Evolutionary conservation across 2,113 vertebrate genomes (phyloP).

Genomic region (Hydrolagus affinis): DNA sequence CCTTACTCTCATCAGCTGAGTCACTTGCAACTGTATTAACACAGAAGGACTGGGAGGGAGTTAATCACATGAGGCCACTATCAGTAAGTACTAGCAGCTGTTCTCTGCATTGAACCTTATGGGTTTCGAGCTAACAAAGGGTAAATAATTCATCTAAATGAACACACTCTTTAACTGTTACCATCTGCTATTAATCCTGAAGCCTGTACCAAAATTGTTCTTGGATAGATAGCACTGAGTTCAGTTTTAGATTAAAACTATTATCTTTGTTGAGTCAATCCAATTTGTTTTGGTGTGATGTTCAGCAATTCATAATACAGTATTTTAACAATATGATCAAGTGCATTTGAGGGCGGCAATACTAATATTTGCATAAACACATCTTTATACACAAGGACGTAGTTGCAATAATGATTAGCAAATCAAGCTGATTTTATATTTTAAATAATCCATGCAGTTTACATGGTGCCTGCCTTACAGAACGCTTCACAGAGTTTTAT

Average conservation of each 20-base stretch:
- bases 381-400: too few relatives aligned
- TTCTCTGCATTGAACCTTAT: slow-evolving; percentile 5
- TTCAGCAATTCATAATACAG: not conserved
- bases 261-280: not conserved
- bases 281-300: not conserved
- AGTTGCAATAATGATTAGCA: not conserved
- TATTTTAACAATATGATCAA: slow-evolving; percentile 1
- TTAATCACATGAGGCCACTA: slow-evolving; percentile 4
- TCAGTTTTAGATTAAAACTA: not conserved
- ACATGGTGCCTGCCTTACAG: too few relatives aligned
- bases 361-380: not conserved
- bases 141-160: not conserved
- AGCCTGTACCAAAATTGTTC: not conserved
- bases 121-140: not conserved
- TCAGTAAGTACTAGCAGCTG: slow-evolving; percentile 28
- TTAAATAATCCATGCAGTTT: too few relatives aligned
- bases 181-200: slow-evolving; percentile 19
- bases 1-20: not conserved
- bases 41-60: not conserved
- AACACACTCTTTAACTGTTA: not conserved
- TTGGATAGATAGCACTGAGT: not conserved
- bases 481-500: too few relatives aligned
- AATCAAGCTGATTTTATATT: not conserved
- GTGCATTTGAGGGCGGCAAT: not conserved
- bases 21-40: not conserved